A percentile compares a stretch with the other conserved stretches of the same genome.
Evolutionary conservation across 1,140 invertebrate genomes (phyloP).

Genomic region (Telenomus remus): DNA sequence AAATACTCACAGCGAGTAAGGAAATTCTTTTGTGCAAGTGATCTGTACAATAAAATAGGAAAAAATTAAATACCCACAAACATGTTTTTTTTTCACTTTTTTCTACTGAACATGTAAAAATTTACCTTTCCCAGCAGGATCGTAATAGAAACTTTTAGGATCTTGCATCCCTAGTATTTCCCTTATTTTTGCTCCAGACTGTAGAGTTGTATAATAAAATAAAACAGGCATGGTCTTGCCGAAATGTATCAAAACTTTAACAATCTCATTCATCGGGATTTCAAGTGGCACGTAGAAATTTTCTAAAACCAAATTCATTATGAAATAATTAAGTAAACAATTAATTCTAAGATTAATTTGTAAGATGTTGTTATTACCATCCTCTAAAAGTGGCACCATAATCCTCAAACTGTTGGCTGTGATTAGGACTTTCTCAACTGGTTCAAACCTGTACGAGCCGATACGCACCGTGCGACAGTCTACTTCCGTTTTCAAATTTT

Average conservation of each 20-base stretch:
- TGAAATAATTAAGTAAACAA: no score
- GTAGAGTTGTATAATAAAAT: constrained; percentile 84
- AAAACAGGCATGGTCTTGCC: constrained; percentile 83
- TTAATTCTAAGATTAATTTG: no score
- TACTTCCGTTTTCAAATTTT: constrained; percentile 71
- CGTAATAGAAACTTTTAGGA: constrained; percentile 75
- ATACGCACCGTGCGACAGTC: constrained; percentile 85
- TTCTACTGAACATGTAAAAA: constrained; percentile 13
- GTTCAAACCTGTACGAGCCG: constrained; percentile 85
- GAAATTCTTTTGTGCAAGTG: constrained; percentile 85
- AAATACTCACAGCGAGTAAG: constrained; percentile 82
- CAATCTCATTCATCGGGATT: constrained; percentile 80
- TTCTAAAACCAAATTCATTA: constrained; percentile 54
- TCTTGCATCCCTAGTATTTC: constrained; percentile 79
- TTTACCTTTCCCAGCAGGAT: constrained; percentile 80
- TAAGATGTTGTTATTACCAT: constrained; percentile 71
- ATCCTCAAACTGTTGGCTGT: constrained; percentile 81
- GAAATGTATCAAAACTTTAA: constrained; percentile 85
- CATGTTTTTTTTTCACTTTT: constrained; percentile 2
- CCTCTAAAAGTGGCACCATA: constrained; percentile 79
- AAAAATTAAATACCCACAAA: constrained; percentile 16
- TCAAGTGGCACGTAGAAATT: constrained; percentile 76
- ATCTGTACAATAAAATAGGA: constrained; percentile 67
- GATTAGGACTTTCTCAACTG: constrained; percentile 81
- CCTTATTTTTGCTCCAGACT: constrained; percentile 81